Conservation (phyloP, 2,113 vertebrate species). For the Cisticola juncidis region DNA sequence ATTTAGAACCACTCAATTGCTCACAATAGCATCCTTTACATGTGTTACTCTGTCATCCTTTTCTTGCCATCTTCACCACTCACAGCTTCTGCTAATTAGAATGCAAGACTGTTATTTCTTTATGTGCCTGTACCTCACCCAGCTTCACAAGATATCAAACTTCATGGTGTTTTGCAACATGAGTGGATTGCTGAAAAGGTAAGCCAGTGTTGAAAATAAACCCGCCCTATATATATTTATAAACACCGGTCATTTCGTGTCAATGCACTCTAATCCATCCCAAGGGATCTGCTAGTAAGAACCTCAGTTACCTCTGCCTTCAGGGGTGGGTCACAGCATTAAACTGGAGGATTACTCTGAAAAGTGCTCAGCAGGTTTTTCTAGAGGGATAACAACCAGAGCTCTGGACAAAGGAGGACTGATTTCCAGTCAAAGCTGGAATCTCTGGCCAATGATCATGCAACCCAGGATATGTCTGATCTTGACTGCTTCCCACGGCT, state of each 20-base stretch:
- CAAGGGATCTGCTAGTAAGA: neutral
- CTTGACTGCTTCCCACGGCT: neutral
- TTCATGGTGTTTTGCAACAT: neutral
- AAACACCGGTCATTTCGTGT: neutral
- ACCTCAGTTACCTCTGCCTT: neutral
- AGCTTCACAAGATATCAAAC: neutral
- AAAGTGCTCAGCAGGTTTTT: neutral
- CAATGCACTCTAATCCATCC: neutral
- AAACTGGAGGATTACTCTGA: neutral
- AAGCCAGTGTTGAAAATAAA: neutral
- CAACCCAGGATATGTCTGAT: neutral
- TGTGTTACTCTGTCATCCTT: neutral
- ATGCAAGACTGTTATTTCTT: neutral
- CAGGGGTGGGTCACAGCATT: neutral
- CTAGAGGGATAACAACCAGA: neutral
- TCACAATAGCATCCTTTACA: neutral
- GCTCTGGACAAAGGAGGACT: neutral
- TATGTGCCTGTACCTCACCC: neutral
- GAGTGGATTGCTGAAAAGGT: neutral
- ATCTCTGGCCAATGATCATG: neutral
- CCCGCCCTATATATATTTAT: neutral
- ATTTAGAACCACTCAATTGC: neutral
- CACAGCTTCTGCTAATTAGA: neutral
- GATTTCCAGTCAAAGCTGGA: neutral
- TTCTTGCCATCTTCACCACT: neutral